Conservation (phyloP, 2,888 invertebrate genomes). For the Operophtera brumata region DNA sequence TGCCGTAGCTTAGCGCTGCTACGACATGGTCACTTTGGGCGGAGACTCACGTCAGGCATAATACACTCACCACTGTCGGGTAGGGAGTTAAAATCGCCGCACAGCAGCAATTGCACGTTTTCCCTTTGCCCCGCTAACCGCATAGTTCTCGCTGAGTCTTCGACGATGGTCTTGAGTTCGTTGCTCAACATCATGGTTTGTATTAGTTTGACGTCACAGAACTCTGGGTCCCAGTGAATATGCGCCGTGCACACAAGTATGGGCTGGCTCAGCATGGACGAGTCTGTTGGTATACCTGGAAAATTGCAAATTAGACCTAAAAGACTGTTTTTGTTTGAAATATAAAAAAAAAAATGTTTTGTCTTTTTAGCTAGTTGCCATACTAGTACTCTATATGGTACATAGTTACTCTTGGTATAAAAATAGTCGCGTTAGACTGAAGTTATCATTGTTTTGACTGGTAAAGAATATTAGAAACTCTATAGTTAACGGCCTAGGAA, state of each 20-base stretch:
- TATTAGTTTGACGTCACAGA: conserved; percentile 99
- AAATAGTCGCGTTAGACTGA: too few species aligned
- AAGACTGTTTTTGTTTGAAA: background rate
- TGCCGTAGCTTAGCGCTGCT: background rate
- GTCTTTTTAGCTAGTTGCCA: background rate
- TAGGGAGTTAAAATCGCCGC: conserved; percentile 99
- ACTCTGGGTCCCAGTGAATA: conserved; percentile 99
- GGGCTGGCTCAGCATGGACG: conserved; percentile 89
- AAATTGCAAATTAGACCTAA: background rate
- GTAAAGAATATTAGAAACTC: too few species aligned
- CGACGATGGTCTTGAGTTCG: conserved; percentile 93
- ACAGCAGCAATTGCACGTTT: conserved; percentile 94
- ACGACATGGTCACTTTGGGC: background rate
- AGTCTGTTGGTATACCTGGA: conserved; percentile 86
- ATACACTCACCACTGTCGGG: conserved; percentile 91
- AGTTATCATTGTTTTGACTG: too few species aligned
- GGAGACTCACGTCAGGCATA: too few species aligned
- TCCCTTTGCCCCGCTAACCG: conserved; percentile 86
- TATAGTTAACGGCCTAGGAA: too few species aligned
- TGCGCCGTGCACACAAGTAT: conserved; percentile 98
- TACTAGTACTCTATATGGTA: too few species aligned
- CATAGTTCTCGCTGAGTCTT: conserved; percentile 91
- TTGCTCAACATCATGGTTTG: conserved; percentile 99
- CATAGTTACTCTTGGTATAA: too few species aligned
- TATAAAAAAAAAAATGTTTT: background rate